These are phyloP conservation scores for Eubucco bourcierii DNA, from an alignment of 2,113 vertebrate genomes.

Conservation along the genomic window DNA sequence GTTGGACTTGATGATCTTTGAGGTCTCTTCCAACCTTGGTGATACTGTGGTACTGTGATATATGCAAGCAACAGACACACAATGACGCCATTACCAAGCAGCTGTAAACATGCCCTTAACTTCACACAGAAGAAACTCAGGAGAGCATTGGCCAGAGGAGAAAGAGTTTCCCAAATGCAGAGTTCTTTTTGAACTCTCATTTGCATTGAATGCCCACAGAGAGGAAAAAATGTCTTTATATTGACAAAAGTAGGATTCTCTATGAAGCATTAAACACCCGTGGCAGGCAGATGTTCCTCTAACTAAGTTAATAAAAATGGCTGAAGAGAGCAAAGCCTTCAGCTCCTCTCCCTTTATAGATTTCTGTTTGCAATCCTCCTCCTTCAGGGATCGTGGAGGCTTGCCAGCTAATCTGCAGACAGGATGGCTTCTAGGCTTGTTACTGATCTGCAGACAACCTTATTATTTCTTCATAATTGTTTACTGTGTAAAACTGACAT, in stretches of 20 bases:
- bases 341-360: constrained; percentile 20
- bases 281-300: neutral
- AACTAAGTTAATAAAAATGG: constrained; percentile 30
- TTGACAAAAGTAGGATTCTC: neutral
- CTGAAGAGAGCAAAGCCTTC: constrained; percentile 15
- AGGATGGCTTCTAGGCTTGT: constrained; percentile 35
- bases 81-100: neutral
- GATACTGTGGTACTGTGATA: too few relatives aligned
- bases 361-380: neutral
- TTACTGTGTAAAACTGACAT: constrained; percentile 52
- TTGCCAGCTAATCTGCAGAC: constrained; percentile 36
- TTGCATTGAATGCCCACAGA: neutral
- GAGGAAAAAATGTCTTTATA: neutral
- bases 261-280: neutral
- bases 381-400: neutral
- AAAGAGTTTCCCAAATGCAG: neutral
- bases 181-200: neutral
- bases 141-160: neutral
- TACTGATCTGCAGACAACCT: constrained; percentile 34
- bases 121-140: neutral
- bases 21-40: too few relatives aligned
- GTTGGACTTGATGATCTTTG: too few relatives aligned
- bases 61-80: neutral
- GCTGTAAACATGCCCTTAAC: neutral
- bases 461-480: constrained; percentile 64